Base-by-base conservation (phyloP, 2,797 vertebrate species). In the Gymnopithys bicolor region DNA sequence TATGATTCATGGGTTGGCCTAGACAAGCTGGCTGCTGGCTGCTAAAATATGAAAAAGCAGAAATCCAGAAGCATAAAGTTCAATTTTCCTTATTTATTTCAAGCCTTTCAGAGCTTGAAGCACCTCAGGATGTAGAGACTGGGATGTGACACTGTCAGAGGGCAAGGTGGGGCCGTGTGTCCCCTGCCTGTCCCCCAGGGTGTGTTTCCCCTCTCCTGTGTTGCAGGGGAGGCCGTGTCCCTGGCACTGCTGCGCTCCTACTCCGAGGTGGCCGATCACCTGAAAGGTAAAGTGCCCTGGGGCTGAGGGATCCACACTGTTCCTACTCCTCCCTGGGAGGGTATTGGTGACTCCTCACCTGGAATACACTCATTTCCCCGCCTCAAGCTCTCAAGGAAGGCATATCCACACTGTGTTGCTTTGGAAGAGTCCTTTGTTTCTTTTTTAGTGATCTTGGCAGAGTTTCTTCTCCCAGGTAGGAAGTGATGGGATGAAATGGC, bases 141-240 rank as follows among this genome's bases (percentile, higher is more conserved):
- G 1, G 0, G 15, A 8, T 0, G 5, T 75, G 73, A 5, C 35
- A 0, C 22, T 92, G 14, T 79, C 64, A 62, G 77, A 69, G 70
- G n/a, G 48, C 23, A 1, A 3, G 24, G 17, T 27, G 60, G 53
- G 48, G 33, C 66, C 84, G 46, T 32, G 24, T 77, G 73, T 87
- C 46, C 10, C 68, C 39, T 74, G 9, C 16, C 4, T 52, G 49
- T 27, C 64, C 60, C 58, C 84, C 58, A 93, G 45, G 27, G 49
- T 62, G 51, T 69, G 15, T 84, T 62, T 69, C 24, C 78, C 56
- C 63, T 85, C 19, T 96, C 14, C 80, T 90, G 73, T 95, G 93
- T 97, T 98, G 37, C 91, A 99, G 99, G 99, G 99, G 98, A 99
- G 64, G 98, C 98, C 7, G 98, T 99, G 85, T 99, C 99, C 17